These are phyloP conservation scores for Anguilla marmorata DNA, from an alignment of 2,797 vertebrate species.

Conservation along the genomic window DNA sequence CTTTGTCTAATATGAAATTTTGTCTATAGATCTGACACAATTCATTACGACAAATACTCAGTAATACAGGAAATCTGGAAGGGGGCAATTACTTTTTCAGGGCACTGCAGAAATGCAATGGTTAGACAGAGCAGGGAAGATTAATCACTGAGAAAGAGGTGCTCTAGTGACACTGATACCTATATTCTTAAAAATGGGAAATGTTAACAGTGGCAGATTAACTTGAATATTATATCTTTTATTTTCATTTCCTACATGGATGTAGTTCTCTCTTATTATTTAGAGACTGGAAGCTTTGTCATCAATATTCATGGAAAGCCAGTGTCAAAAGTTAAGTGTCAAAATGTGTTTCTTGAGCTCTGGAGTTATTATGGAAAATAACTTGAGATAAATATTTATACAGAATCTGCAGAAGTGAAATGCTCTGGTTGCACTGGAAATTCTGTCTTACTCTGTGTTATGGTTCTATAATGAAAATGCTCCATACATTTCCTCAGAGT, in stretches of 20 bases:
- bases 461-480: not conserved
- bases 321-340: constrained; percentile 20
- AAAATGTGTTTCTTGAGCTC: not conserved
- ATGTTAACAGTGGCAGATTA: constrained; percentile 14
- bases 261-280: not conserved
- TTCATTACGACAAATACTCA: too few species aligned
- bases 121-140: not conserved
- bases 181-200: not conserved
- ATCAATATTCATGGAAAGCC: constrained; percentile 16
- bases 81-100: too few species aligned
- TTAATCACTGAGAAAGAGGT: not conserved
- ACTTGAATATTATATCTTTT: constrained; percentile 5
- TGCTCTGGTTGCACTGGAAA: not conserved
- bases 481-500: not conserved
- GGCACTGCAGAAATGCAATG: not conserved
- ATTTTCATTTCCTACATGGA: constrained; percentile 7
- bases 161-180: not conserved
- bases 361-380: constrained; percentile 12
- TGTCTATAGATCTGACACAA: too few species aligned
- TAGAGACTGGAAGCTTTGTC: not conserved
- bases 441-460: not conserved
- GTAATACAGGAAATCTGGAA: too few species aligned
- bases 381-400: constrained; percentile 19
- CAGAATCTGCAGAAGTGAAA: constrained; percentile 2
- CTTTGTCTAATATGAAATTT: too few species aligned